A percentile compares a stretch with the other conserved stretches of the same genome.
Evolutionary conservation across 1,140 invertebrate species (phyloP).

Genomic region (Scylla paramamosain): DNA sequence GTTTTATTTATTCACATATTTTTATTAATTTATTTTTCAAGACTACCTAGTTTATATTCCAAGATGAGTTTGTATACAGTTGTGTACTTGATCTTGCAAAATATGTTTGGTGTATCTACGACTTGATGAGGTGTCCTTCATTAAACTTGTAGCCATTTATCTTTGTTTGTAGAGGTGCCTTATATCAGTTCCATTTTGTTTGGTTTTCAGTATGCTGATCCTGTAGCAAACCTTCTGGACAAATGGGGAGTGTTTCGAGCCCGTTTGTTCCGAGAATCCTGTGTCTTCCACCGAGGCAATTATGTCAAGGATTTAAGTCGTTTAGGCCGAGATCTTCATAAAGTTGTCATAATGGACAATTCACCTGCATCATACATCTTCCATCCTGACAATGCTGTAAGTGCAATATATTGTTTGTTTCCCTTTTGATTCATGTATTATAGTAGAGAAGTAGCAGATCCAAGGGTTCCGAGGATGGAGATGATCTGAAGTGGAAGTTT

Average conservation of each 20-base stretch:
- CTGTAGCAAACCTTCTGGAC: slow-evolving; percentile 98
- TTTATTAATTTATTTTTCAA: too few species aligned
- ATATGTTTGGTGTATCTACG: too few species aligned
- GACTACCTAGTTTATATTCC: too few species aligned
- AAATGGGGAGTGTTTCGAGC: slow-evolving; percentile 98
- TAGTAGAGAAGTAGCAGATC: too few species aligned
- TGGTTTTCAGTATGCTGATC: slow-evolving; percentile 95
- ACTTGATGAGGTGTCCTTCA: too few species aligned
- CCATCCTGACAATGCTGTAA: slow-evolving; percentile 99
- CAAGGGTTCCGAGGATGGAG: too few species aligned
- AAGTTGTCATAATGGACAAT: slow-evolving; percentile 99
- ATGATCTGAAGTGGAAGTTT: too few species aligned
- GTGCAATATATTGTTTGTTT: slow-evolving; percentile 80
- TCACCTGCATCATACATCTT: slow-evolving; percentile 99
- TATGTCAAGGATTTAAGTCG: slow-evolving; percentile 99
- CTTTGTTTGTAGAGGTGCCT: background rate
- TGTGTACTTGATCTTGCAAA: too few species aligned
- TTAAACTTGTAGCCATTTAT: background rate
- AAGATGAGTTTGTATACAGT: too few species aligned
- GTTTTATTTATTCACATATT: too few species aligned
- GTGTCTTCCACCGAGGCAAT: slow-evolving; percentile 99
- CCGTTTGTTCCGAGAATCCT: slow-evolving; percentile 98
- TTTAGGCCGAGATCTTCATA: slow-evolving; percentile 96
- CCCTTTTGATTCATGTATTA: too few species aligned
- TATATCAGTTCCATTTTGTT: slow-evolving; percentile 57